A percentile compares a stretch with the other conserved stretches of the same genome.
These are phyloP conservation scores for Caenorhabditis drosophilae DNA, from an alignment of 2,888 invertebrate species.

Conservation along the genomic window DNA sequence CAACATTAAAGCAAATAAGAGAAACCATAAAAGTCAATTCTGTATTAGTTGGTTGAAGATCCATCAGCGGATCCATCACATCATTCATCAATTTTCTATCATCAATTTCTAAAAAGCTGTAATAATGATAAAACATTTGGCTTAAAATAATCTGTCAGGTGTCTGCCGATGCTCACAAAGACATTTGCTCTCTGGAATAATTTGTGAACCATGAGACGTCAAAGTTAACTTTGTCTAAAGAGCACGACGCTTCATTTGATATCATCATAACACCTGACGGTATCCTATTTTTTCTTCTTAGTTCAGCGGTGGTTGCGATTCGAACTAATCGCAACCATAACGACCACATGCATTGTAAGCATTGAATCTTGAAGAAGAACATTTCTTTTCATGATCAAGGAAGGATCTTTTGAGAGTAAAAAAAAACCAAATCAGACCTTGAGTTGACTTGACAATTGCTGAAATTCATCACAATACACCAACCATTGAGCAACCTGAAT, in stretches of 20 bases:
- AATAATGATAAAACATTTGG: background rate
- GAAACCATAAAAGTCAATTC: conserved; percentile 9
- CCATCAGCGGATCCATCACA: background rate
- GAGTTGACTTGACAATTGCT: conserved; percentile 9
- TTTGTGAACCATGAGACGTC: conserved; percentile 8
- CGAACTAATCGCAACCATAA: conserved; percentile 17
- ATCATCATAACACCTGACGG: background rate
- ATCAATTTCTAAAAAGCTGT: conserved; percentile 4
- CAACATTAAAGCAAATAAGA: no score
- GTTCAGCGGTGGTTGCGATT: conserved; percentile 17
- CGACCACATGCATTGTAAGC: conserved; percentile 22
- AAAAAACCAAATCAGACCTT: no score
- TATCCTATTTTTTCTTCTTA: conserved; percentile 2
- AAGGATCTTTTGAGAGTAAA: no score
- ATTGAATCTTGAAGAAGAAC: conserved; percentile 7
- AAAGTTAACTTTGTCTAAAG: background rate
- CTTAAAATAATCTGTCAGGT: background rate
- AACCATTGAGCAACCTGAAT: conserved; percentile 11
- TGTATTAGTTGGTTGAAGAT: background rate
- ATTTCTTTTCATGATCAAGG: no score
- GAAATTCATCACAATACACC: conserved; percentile 21
- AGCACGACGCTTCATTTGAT: background rate
- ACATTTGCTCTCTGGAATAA: conserved; percentile 7
- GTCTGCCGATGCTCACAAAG: background rate
- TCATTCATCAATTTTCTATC: background rate